Percentiles rank a stretch among this genome's conserved stretches.
phyloP scores from a whole-genome alignment of 2,113 vertebrate species.

The Phylloscopus trochiloides region DNA sequence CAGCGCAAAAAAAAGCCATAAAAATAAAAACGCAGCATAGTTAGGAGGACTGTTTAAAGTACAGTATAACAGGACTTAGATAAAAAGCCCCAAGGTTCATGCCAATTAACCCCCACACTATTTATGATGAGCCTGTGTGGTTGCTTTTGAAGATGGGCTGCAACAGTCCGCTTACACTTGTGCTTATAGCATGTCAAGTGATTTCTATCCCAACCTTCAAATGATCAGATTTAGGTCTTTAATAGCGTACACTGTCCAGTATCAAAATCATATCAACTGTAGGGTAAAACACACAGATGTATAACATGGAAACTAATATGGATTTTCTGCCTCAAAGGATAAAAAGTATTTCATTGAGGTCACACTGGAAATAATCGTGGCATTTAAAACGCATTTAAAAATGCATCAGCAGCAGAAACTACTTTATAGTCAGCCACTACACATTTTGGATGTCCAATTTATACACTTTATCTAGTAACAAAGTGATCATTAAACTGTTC shows the following conservation, averaged over 20 bases:
- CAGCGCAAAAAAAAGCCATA: constrained; percentile 70
- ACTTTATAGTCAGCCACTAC: constrained; percentile 61
- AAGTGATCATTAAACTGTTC: constrained; percentile 65
- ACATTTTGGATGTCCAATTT: constrained; percentile 55
- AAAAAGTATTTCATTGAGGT: constrained; percentile 65
- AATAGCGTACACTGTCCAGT: constrained; percentile 26
- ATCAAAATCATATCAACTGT: constrained; percentile 23
- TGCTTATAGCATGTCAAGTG: constrained; percentile 63
- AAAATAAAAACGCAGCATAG: constrained; percentile 76
- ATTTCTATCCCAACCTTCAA: constrained; percentile 69
- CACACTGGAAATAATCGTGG: constrained; percentile 48
- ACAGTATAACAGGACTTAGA: constrained; percentile 42
- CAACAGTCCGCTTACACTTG: constrained; percentile 50
- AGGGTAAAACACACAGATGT: constrained; percentile 49
- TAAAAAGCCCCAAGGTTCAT: constrained; percentile 40
- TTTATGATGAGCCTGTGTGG: constrained; percentile 36
- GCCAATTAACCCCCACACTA: constrained; percentile 58
- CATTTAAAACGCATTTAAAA: constrained; percentile 63
- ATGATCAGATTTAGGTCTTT: constrained; percentile 58
- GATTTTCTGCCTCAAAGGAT: constrained; percentile 48
- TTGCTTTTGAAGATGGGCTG: constrained; percentile 52
- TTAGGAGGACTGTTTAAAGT: constrained; percentile 69
- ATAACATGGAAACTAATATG: constrained; percentile 13
- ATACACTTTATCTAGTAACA: constrained; percentile 50
- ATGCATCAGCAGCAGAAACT: constrained; percentile 65